Conservation (phyloP, 1,140 invertebrate species). For the Drosophila pseudoobscura region DNA sequence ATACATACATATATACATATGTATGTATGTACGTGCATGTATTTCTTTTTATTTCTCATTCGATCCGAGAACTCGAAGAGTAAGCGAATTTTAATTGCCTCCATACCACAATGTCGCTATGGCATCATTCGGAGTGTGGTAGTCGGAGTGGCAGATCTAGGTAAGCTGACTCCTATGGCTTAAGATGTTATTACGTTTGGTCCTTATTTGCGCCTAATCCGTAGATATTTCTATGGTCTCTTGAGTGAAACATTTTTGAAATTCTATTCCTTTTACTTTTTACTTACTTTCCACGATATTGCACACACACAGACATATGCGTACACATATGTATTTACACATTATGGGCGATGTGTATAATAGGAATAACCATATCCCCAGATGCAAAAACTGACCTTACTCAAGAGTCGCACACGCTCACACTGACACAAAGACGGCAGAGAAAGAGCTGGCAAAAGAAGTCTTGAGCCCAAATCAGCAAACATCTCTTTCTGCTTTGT, state of each 20-base stretch:
- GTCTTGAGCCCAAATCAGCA: conserved; percentile 16
- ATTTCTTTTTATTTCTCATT: conserved; percentile 11
- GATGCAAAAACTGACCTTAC: conserved; percentile 70
- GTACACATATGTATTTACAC: no score
- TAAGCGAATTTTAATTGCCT: conserved; percentile 52
- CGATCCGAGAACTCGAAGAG: background rate
- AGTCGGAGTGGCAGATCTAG: no score
- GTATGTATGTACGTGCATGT: conserved; percentile 15
- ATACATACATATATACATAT: conserved; percentile 31
- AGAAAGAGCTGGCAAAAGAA: background rate
- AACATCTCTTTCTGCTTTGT: no score
- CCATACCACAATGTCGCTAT: conserved; percentile 16
- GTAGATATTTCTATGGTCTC: no score
- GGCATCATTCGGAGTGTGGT: no score
- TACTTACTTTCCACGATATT: conserved; percentile 1
- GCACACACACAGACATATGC: conserved; percentile 1
- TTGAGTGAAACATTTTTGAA: conserved; percentile 2
- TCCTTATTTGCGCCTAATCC: no score
- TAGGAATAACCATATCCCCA: conserved; percentile 78
- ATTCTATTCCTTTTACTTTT: conserved; percentile 7
- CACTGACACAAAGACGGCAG: background rate
- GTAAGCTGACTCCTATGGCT: no score
- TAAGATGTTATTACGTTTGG: no score
- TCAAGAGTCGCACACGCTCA: conserved; percentile 47
- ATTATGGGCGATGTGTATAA: conserved; percentile 56